Evolutionary conservation across 1,140 invertebrate genomes (phyloP).

Genomic region (Bombus ignitus): DNA sequence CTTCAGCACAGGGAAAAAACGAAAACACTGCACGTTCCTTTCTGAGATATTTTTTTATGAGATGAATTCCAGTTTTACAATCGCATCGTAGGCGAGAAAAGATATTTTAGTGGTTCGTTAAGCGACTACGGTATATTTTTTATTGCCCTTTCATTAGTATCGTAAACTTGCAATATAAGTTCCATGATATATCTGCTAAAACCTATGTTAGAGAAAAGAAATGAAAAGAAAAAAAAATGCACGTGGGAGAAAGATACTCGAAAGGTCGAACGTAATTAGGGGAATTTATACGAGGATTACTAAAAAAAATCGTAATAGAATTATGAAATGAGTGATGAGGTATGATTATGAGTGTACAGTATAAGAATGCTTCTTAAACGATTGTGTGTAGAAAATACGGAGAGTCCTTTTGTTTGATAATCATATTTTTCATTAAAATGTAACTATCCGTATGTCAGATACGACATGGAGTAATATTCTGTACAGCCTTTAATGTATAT

Average conservation of each 20-base stretch:
- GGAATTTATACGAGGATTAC: slow-evolving; percentile 28
- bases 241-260: neutral
- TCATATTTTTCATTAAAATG: slow-evolving; percentile 64
- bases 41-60: slow-evolving; percentile 36
- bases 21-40: slow-evolving; percentile 24
- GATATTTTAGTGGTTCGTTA: slow-evolving; percentile 34
- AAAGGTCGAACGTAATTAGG: slow-evolving; percentile 9
- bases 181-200: slow-evolving; percentile 9
- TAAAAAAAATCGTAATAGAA: slow-evolving; percentile 7
- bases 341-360: slow-evolving; percentile 22
- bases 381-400: slow-evolving; percentile 39
- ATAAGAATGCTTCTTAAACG: slow-evolving; percentile 38
- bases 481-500: neutral
- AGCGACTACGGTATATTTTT: slow-evolving; percentile 27
- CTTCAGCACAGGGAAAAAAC: neutral
- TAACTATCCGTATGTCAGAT: slow-evolving; percentile 48
- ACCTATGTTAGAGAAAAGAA: neutral
- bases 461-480: slow-evolving; percentile 38
- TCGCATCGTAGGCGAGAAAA: neutral
- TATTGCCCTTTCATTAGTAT: slow-evolving; percentile 35
- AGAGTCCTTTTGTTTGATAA: slow-evolving; percentile 53
- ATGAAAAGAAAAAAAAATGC: too few species aligned
- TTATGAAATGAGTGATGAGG: slow-evolving; percentile 20
- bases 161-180: slow-evolving; percentile 15
- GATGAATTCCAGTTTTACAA: neutral